Evolutionary conservation across 2,888 invertebrate genomes (phyloP), one percentile per base, ranked within the genome.

Genomic region (Salticus scenicus): DNA sequence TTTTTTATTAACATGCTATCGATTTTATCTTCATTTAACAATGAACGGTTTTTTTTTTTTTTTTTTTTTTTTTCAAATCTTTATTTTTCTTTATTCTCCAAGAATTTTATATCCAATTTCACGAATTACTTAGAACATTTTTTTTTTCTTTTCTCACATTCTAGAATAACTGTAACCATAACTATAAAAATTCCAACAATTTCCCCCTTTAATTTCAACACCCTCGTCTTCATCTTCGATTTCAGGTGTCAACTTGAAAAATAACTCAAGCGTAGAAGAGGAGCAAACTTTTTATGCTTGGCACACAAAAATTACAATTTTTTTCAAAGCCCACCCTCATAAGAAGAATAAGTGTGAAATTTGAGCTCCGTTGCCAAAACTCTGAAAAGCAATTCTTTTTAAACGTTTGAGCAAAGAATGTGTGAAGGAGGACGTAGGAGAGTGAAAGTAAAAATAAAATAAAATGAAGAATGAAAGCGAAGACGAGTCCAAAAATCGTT

Each of bases 401-500:
- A 70, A 70, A 42, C 70, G 41, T 41, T 14, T 12, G 70, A 24
- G 37, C 20, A 42, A 42, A 41, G 37, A 70, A 47, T 64, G 63
- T 71, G 20, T 42, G 51, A 47, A 37, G 47, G 42, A 64, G 37
- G 31, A 47, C n/a, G 28, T 24, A 73, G 41, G 42, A 28, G 30
- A 24, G 17, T 4, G 41, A 30, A 63, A 14, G 51, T 7, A 51
- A 17, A 17, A 10, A 24, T 63, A 12, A 51, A 33, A 76, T 69
- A 82, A 24, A 30, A 66, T 17, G 30, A 28, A 37, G 72, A 47
- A 64, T 71, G 75, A 72, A 76, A 76, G 76, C 12, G 51, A 47
- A 47, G 42, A 47, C 42, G 42, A 47, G 42, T 47, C 17, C 42
- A 10, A 17, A n/a, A 2, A 27, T 47, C 81, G 69, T 42, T 83